Evolutionary conservation across 2,797 vertebrate genomes (phyloP).

Genomic region (Pangasius larnaudii): DNA sequence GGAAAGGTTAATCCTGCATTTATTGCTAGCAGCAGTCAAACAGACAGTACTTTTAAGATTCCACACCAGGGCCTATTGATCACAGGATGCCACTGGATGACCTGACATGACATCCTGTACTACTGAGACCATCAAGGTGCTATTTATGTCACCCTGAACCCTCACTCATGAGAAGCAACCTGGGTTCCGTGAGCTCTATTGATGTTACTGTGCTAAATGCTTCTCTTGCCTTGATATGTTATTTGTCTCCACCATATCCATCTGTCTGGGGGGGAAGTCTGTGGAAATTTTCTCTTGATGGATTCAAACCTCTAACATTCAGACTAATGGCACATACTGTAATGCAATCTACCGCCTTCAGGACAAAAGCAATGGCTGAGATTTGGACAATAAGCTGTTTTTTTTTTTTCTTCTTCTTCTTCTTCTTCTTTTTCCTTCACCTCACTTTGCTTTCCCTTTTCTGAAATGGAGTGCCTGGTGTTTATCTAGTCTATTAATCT

Average conservation of each 20-base stretch:
- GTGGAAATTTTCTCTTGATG: conserved; percentile 25
- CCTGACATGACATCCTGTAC: conserved; percentile 73
- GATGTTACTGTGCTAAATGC: conserved; percentile 50
- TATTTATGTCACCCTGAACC: conserved; percentile 62
- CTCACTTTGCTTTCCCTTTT: conserved; percentile 18
- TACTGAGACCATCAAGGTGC: conserved; percentile 63
- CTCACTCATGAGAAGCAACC: conserved; percentile 52
- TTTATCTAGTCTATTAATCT: conserved; percentile 73
- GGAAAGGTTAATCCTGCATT: conserved; percentile 81
- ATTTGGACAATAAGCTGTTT: conserved; percentile 59
- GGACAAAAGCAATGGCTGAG: conserved; percentile 62
- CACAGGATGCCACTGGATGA: conserved; percentile 70
- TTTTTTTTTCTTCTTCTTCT: neutral
- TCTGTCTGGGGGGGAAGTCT: conserved; percentile 38
- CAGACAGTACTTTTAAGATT: conserved; percentile 79
- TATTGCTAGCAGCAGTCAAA: conserved; percentile 78
- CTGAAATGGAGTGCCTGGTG: conserved; percentile 60
- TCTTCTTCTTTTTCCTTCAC: neutral
- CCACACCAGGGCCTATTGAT: conserved; percentile 75
- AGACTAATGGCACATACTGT: conserved; percentile 54
- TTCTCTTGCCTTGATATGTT: conserved; percentile 19
- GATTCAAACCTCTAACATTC: conserved; percentile 52
- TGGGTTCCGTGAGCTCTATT: conserved; percentile 47
- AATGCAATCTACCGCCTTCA: conserved; percentile 57
- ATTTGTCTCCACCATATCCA: conserved; percentile 46